Conservation (phyloP, 2,888 invertebrate genomes). For the Homarus gammarus region DNA sequence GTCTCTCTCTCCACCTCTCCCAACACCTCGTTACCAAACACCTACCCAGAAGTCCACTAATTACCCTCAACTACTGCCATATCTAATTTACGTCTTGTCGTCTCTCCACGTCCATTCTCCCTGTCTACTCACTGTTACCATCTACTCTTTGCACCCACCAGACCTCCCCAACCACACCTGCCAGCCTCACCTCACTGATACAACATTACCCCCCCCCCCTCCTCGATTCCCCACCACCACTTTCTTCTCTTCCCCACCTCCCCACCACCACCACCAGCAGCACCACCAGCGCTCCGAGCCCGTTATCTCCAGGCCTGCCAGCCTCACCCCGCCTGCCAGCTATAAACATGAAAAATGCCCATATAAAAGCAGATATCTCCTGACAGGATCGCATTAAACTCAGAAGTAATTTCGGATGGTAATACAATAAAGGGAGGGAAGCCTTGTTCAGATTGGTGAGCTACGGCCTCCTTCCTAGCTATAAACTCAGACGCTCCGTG, state of each 20-base stretch:
- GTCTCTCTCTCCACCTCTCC: neutral
- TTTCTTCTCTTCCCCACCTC: neutral
- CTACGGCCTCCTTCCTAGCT: neutral
- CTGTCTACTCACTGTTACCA: neutral
- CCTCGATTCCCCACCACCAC: neutral
- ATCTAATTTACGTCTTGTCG: neutral
- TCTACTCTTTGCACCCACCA: neutral
- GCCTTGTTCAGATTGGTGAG: slow-evolving; percentile 40
- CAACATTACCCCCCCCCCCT: neutral
- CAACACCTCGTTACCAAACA: neutral
- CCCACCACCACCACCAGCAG: neutral
- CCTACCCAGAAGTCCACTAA: neutral
- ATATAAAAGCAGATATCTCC: slow-evolving; percentile 60
- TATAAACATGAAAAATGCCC: slow-evolving; percentile 66
- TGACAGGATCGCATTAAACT: slow-evolving; percentile 64
- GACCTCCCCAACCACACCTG: neutral
- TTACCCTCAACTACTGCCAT: neutral
- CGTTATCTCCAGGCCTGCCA: slow-evolving; percentile 39
- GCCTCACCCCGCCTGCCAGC: slow-evolving; percentile 44
- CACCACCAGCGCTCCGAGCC: neutral
- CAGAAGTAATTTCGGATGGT: slow-evolving; percentile 66
- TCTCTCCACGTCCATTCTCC: neutral
- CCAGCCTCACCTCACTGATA: no score
- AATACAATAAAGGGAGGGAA: slow-evolving; percentile 58
- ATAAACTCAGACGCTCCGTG: neutral